A percentile compares a stretch with the other conserved stretches of the same genome.
These are phyloP conservation scores for Dicrurus megarhynchus DNA, from an alignment of 2,113 vertebrate species.

Conservation along the genomic window DNA sequence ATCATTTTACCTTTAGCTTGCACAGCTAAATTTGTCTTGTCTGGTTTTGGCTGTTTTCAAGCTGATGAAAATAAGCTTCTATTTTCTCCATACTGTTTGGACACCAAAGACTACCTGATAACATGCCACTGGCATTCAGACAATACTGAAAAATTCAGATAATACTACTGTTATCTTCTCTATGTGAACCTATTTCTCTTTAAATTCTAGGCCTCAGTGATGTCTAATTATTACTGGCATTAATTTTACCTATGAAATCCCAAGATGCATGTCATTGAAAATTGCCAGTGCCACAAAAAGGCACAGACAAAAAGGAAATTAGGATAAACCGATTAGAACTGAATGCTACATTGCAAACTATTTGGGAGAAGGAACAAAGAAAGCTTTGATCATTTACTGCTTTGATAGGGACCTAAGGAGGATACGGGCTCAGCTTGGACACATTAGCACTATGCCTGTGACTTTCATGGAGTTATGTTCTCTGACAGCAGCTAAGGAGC, in stretches of 20 bases:
- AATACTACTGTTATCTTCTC: neutral
- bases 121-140: neutral
- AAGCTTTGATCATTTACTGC: constrained; percentile 39
- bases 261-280: neutral
- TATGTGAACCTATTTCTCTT: neutral
- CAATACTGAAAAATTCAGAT: neutral
- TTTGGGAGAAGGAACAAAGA: constrained; percentile 45
- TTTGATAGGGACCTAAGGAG: constrained; percentile 33
- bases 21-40: neutral
- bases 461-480: neutral
- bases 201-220: neutral
- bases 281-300: constrained; percentile 25
- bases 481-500: neutral
- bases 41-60: neutral
- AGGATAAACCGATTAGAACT: constrained; percentile 26
- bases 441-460: neutral
- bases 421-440: neutral
- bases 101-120: neutral
- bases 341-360: neutral
- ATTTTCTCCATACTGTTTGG: neutral
- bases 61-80: neutral
- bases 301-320: constrained; percentile 26
- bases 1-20: neutral
- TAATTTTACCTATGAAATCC: neutral
- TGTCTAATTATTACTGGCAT: neutral